These are phyloP conservation scores for Urocynchramus pylzowi DNA, from an alignment of 2,113 vertebrate genomes.

Conservation along the genomic window DNA sequence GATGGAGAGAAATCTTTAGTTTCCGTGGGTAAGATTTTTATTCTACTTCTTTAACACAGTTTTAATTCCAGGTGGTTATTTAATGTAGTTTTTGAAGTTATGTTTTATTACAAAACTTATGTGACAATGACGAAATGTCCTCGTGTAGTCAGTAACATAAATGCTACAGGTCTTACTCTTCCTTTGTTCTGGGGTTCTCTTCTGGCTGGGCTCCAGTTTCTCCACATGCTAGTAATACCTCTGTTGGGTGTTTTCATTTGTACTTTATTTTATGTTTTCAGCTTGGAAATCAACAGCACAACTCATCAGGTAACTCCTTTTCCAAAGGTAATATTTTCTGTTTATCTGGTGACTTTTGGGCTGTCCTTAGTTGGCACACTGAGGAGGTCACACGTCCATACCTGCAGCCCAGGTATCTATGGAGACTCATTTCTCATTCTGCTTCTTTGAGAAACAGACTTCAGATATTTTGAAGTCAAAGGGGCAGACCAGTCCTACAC, in stretches of 20 bases:
- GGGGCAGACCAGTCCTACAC: neutral
- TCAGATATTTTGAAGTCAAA: neutral
- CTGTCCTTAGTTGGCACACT: neutral
- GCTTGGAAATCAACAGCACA: conserved; percentile 61
- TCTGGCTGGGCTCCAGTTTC: neutral
- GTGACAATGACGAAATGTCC: neutral
- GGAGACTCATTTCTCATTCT: neutral
- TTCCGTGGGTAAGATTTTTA: conserved; percentile 61
- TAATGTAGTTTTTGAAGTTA: neutral
- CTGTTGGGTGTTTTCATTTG: neutral
- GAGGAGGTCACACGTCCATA: neutral
- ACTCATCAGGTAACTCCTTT: conserved; percentile 56
- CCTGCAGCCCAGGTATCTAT: neutral
- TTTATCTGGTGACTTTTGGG: neutral
- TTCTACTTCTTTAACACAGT: neutral
- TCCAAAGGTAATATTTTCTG: neutral
- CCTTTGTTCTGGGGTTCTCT: neutral
- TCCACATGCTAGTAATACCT: neutral
- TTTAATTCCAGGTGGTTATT: neutral
- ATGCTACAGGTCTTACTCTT: neutral
- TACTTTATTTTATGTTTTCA: conserved; percentile 62
- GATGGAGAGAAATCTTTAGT: conserved; percentile 79
- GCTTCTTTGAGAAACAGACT: neutral
- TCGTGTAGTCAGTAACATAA: neutral
- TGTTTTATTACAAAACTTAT: neutral